Conservation (phyloP, 2,888 invertebrate genomes). For the Cremastinae sp. region DNA sequence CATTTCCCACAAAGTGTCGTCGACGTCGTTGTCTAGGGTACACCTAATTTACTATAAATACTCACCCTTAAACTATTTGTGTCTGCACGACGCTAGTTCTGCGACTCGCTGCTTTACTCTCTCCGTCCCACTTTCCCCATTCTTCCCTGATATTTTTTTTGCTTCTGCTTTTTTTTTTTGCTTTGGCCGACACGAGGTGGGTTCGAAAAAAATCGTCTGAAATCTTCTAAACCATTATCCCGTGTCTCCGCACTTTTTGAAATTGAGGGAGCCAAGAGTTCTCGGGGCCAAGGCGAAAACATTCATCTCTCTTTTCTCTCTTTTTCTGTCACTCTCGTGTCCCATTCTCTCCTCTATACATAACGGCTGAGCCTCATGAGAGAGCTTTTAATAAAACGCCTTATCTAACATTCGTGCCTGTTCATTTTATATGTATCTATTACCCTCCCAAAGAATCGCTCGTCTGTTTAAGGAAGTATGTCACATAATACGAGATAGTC, state of each 20-base stretch:
- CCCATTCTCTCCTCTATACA: neutral
- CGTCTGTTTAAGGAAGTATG: no score
- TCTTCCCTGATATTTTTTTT: constrained; percentile 14
- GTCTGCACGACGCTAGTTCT: constrained; percentile 27
- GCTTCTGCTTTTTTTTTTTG: constrained; percentile 4
- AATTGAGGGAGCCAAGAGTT: constrained; percentile 3
- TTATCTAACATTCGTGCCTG: constrained; percentile 34
- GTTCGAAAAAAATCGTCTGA: constrained; percentile 10
- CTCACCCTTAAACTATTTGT: constrained; percentile 29
- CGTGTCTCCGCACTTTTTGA: constrained; percentile 23
- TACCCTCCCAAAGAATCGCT: neutral
- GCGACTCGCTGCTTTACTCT: constrained; percentile 10
- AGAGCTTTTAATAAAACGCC: constrained; percentile 42
- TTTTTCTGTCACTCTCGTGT: neutral
- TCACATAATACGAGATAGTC: no score
- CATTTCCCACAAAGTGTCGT: constrained; percentile 14
- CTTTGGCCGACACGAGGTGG: constrained; percentile 1
- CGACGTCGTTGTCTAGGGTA: constrained; percentile 15
- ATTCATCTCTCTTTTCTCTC: constrained; percentile 1
- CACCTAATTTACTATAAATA: constrained; percentile 52
- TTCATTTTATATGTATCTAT: constrained; percentile 16
- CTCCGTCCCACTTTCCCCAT: constrained; percentile 20
- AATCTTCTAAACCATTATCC: neutral
- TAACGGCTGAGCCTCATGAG: constrained; percentile 2
- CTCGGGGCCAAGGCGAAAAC: constrained; percentile 15